Conservation (phyloP, 2,797 vertebrate species). For the Cephalopachus bancanus region DNA sequence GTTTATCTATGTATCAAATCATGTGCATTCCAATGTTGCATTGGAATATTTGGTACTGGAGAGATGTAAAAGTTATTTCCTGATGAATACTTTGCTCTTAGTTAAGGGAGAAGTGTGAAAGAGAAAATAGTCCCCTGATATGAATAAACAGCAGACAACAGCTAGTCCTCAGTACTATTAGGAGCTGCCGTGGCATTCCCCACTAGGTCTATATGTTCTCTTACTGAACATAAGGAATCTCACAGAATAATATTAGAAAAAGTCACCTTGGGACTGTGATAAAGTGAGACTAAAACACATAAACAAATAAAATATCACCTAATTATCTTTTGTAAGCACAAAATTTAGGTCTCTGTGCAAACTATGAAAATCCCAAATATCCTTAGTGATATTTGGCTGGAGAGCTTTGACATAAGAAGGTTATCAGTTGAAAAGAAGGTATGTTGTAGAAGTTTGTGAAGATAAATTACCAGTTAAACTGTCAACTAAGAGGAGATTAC, state of each 20-base stretch:
- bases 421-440: background rate
- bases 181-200: background rate
- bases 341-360: background rate
- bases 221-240: background rate
- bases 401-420: background rate
- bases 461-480: conserved; percentile 27
- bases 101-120: background rate
- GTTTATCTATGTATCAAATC: background rate
- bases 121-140: background rate
- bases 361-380: background rate
- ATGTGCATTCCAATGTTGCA: background rate
- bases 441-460: background rate
- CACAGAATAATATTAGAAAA: background rate
- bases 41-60: background rate
- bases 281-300: background rate
- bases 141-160: background rate
- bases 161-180: background rate
- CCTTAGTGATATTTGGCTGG: background rate
- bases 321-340: background rate
- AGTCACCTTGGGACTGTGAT: background rate
- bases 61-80: background rate
- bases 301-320: background rate
- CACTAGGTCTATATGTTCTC: background rate
- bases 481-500: background rate
- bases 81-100: background rate